A percentile compares a stretch with the other conserved stretches of the same genome.
Evolutionary conservation across 1,140 invertebrate species (phyloP).

Genomic region (Parasteatoda tepidariorum): DNA sequence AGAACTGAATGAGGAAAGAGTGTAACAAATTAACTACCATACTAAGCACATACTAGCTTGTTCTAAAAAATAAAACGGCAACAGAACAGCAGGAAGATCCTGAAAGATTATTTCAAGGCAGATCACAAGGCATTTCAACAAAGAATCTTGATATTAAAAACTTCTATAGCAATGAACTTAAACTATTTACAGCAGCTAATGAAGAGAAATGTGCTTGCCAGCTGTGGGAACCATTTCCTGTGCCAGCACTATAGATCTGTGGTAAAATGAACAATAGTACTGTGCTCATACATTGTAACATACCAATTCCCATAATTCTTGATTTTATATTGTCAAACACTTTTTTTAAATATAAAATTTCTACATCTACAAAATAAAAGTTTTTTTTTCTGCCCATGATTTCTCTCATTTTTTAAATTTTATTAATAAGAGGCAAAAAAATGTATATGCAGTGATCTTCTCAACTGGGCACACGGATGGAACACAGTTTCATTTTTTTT

Average conservation of each 20-base stretch:
- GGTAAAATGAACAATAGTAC: slow-evolving; percentile 51
- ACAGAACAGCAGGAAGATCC: slow-evolving; percentile 36
- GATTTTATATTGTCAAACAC: slow-evolving; percentile 55
- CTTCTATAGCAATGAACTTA: slow-evolving; percentile 53
- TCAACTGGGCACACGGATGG: slow-evolving; percentile 60
- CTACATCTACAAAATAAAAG: slow-evolving; percentile 59
- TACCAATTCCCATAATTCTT: slow-evolving; percentile 59
- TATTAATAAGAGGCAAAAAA: slow-evolving; percentile 25
- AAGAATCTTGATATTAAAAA: slow-evolving; percentile 60
- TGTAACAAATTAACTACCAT: slow-evolving; percentile 49
- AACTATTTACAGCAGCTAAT: slow-evolving; percentile 60
- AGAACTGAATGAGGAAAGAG: slow-evolving; percentile 42
- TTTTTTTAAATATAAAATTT: slow-evolving; percentile 57
- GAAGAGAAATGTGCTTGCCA: slow-evolving; percentile 45
- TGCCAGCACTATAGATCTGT: slow-evolving; percentile 55
- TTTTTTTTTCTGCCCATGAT: slow-evolving; percentile 42
- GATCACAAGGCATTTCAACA: slow-evolving; percentile 59
- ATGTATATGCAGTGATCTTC: slow-evolving; percentile 51
- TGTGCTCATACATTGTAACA: slow-evolving; percentile 40
- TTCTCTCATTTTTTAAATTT: slow-evolving; percentile 27
- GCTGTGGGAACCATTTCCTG: slow-evolving; percentile 54
- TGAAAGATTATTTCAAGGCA: slow-evolving; percentile 57
- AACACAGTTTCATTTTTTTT: slow-evolving; percentile 34
- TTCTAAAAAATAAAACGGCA: slow-evolving; percentile 48
- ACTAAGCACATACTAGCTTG: slow-evolving; percentile 55